These are phyloP conservation scores for Sardinella longiceps DNA, from an alignment of 2,797 vertebrate genomes.

Conservation along the genomic window DNA sequence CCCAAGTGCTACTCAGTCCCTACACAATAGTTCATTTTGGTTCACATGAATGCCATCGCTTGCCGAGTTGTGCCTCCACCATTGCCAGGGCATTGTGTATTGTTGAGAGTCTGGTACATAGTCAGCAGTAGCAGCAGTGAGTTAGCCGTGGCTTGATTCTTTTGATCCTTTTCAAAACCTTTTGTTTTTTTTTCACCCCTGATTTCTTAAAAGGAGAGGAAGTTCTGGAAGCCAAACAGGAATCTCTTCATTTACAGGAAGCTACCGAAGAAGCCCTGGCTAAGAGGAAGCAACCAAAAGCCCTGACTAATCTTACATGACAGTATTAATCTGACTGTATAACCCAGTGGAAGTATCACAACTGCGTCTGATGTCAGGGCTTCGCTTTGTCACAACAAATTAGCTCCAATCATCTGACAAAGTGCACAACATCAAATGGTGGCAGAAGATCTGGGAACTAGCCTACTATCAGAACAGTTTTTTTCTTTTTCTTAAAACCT, in stretches of 20 bases:
- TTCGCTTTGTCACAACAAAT: neutral
- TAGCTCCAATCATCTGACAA: neutral
- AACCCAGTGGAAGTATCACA: neutral
- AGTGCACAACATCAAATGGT: neutral
- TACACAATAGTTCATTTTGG: neutral
- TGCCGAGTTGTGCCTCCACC: neutral
- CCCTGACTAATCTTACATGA: neutral
- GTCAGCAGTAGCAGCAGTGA: neutral
- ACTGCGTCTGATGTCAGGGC: neutral
- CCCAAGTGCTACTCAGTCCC: neutral
- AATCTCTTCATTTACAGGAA: conserved; percentile 28
- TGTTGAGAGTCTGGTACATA: neutral
- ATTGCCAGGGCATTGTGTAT: conserved; percentile 9
- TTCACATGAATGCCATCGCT: neutral
- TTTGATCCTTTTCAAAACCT: conserved; percentile 21
- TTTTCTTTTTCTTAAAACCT: neutral
- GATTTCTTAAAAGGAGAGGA: conserved; percentile 9
- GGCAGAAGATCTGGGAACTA: neutral
- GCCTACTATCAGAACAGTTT: neutral
- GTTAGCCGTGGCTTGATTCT: neutral
- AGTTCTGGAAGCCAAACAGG: conserved; percentile 30
- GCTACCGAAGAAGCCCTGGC: too few relatives aligned
- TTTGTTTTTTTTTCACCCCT: neutral
- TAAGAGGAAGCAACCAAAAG: neutral
- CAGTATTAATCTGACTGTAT: neutral